These are phyloP conservation scores for Gymnorhina tibicen DNA, from an alignment of 2,113 vertebrate species.

Conservation along the genomic window DNA sequence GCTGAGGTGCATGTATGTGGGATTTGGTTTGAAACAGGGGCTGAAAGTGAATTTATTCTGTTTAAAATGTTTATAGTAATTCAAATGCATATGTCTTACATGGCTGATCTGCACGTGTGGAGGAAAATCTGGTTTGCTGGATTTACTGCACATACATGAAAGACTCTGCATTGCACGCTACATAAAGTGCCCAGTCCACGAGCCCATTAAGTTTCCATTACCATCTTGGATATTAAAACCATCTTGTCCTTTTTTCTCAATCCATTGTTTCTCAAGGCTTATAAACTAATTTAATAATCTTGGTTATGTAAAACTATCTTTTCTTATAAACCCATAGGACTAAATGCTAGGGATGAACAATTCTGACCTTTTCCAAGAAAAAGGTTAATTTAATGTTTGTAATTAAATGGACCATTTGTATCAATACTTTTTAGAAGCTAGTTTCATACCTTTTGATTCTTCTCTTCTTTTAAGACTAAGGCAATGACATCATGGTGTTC, in stretches of 20 bases:
- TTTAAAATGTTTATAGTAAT: not conserved
- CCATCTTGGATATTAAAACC: not conserved
- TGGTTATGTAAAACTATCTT: not conserved
- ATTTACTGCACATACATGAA: not conserved
- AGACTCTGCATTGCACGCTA: not conserved
- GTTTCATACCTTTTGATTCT: not conserved
- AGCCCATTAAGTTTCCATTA: not conserved
- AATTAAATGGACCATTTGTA: not conserved
- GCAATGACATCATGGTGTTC: not conserved
- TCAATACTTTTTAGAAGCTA: not conserved
- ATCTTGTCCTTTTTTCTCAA: not conserved
- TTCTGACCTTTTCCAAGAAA: not conserved
- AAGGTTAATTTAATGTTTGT: not conserved
- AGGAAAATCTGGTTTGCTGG: not conserved
- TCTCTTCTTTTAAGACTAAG: not conserved
- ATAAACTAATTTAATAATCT: not conserved
- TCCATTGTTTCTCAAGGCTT: not conserved
- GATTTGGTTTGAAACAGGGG: not conserved
- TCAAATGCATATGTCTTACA: not conserved
- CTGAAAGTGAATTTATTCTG: not conserved
- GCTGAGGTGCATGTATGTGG: not conserved
- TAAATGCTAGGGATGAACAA: not conserved
- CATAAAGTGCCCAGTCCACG: accelerated
- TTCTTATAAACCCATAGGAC: not conserved
- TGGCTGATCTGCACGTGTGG: not conserved